A percentile compares a stretch with the other conserved stretches of the same genome.
These are phyloP conservation scores for Branchinecta lynchi DNA, from an alignment of 1,140 invertebrate species.

Conservation along the genomic window DNA sequence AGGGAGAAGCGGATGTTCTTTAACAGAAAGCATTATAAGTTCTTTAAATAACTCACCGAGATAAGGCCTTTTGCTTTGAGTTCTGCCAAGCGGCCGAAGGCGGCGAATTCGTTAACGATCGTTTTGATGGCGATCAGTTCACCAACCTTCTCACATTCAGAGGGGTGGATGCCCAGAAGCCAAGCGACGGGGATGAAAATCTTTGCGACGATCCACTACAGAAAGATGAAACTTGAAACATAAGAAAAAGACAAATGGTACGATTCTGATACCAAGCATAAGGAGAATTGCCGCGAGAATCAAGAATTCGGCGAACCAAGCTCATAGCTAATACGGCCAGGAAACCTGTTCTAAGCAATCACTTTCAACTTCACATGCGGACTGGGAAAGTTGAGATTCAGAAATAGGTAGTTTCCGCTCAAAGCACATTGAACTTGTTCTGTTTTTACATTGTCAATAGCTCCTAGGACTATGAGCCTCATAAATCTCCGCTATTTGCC, in stretches of 20 bases:
- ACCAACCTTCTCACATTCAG: slow-evolving; percentile 59
- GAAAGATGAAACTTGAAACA: slow-evolving; percentile 25
- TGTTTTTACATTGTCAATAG: too few relatives aligned
- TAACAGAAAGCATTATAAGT: too few relatives aligned
- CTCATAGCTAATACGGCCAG: not conserved
- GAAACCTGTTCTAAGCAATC: too few relatives aligned
- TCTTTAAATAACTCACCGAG: slow-evolving; percentile 35
- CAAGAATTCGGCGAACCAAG: slow-evolving; percentile 9
- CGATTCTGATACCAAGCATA: slow-evolving; percentile 11
- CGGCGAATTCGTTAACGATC: slow-evolving; percentile 81
- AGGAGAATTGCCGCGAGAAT: not conserved
- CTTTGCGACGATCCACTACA: slow-evolving; percentile 60
- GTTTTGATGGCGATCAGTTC: slow-evolving; percentile 73
- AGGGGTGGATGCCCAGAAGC: slow-evolving; percentile 60
- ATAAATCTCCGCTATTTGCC: too few relatives aligned
- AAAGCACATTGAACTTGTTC: too few relatives aligned
- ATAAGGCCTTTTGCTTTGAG: slow-evolving; percentile 40
- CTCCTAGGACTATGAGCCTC: too few relatives aligned
- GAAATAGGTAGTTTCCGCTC: too few relatives aligned
- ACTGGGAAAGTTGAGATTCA: too few relatives aligned
- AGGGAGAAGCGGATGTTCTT: too few relatives aligned
- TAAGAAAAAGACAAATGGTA: not conserved
- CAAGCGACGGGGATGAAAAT: slow-evolving; percentile 69
- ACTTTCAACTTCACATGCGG: too few relatives aligned
- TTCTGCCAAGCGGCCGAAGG: slow-evolving; percentile 56